Base-by-base conservation (phyloP, 1,140 invertebrate genomes). In the Macrobrachium nipponense region DNA sequence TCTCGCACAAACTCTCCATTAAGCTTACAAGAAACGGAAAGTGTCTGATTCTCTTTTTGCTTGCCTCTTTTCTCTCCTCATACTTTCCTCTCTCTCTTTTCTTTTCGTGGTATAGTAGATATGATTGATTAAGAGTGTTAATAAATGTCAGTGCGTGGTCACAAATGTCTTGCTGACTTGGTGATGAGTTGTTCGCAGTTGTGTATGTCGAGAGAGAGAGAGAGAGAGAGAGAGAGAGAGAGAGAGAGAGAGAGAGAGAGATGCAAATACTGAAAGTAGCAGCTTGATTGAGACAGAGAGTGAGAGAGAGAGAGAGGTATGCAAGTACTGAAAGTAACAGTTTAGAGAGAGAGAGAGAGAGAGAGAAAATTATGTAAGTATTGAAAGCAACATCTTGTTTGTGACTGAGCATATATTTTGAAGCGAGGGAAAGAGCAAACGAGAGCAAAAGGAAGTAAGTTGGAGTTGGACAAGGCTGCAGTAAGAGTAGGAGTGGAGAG, bases 131-230 rank as follows among this genome's bases (percentile, higher is more conserved):
- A 76, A 76, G 59, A 58, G 18, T 76, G 73, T 59, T 43, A 76
- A 76, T 58, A 76, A 76, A 76, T 76, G 73, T 76, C 73, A 76
- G 44, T 7, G 44, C 20, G 44, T 7, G 73, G 44, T 76, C 44
- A 76, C 44, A 76, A 76, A 76, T 76, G 73, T 36, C 73, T 76
- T 76, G 44, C 8, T 51, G 73, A 76, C 73, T 76, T 15, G 44
- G 15, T 76, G 73, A 76, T 76, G 44, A 76, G 73, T 15, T 76
- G 44, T 51, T 51, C 51, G 5, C 18, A 27, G 12, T 18, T 43
- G 36, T 44, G 36, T 36, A 18, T 44, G 72, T 44, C 20, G n/a
- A 15, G 68, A 5, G 23, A 36, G 68, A 36, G 68, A 27, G 43
- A 36, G 14, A 36, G 20, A 15, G 68, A 23, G 68, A 15, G 68